Conservation (phyloP, 2,113 vertebrate species). For the Odontesthes bonariensis region DNA sequence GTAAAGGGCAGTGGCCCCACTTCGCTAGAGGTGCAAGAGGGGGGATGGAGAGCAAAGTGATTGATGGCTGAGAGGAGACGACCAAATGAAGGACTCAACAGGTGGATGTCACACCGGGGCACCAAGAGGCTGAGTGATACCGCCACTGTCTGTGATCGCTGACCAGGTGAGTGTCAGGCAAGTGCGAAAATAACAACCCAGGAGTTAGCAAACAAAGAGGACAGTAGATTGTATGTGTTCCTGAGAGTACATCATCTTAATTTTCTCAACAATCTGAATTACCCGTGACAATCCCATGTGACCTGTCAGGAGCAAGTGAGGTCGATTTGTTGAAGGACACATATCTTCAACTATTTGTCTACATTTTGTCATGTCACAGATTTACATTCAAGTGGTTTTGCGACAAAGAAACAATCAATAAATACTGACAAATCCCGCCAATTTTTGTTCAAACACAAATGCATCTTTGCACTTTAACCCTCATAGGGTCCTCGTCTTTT, state of each 20-base stretch:
- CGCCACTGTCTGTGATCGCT: background rate
- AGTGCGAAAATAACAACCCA: background rate
- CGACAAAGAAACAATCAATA: too few species aligned
- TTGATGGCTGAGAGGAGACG: conserved; percentile 45
- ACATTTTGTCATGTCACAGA: too few species aligned
- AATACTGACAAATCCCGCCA: too few species aligned
- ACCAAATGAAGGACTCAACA: conserved; percentile 35
- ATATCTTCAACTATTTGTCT: too few species aligned
- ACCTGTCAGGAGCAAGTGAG: background rate
- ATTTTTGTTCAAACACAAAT: too few species aligned
- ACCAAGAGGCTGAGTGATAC: background rate
- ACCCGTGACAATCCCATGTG: background rate
- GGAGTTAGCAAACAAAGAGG: background rate
- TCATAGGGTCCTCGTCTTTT: too few species aligned
- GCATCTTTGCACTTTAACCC: too few species aligned
- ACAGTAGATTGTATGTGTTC: background rate
- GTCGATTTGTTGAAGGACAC: too few species aligned
- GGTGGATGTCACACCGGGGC: conserved; percentile 35
- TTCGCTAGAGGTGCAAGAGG: conserved; percentile 67
- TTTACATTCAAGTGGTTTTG: too few species aligned
- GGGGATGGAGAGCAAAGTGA: conserved; percentile 60
- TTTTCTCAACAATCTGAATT: too few species aligned
- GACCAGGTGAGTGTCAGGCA: background rate
- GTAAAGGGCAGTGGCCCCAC: conserved; percentile 72
- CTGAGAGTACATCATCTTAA: background rate